phyloP scores from a whole-genome alignment of 2,113 vertebrate species.

The Typhlomys cinereus region DNA sequence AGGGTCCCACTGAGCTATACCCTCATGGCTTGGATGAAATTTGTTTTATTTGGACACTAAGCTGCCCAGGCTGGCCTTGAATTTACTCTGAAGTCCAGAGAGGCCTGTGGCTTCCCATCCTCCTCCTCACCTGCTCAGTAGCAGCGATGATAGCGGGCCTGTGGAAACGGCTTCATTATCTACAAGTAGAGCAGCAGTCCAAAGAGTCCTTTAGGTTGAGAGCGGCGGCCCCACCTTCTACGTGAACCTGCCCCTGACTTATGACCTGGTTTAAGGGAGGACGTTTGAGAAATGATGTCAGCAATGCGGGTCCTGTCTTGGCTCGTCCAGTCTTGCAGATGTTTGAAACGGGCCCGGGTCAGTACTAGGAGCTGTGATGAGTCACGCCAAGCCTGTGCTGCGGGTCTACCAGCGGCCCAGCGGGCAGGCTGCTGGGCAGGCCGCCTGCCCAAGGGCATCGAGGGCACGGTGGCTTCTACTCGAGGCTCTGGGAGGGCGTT shows the following conservation, averaged over 20 bases:
- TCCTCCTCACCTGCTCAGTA: background rate
- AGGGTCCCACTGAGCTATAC: background rate
- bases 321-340: no score
- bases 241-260: background rate
- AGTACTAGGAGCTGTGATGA: background rate
- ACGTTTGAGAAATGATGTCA: background rate
- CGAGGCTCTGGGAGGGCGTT: background rate
- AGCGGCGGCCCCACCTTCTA: background rate
- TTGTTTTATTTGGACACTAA: background rate
- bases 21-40: background rate
- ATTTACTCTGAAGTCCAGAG: background rate
- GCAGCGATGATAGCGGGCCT: background rate
- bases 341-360: no score
- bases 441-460: constrained; percentile 3
- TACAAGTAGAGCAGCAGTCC: no score
- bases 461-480: background rate
- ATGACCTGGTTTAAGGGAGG: background rate
- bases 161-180: background rate
- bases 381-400: background rate
- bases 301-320: background rate
- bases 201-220: no score
- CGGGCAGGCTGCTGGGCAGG: background rate
- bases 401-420: background rate
- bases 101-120: background rate
- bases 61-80: background rate